Evolutionary conservation across 2,888 invertebrate species (phyloP), one percentile per base, ranked within the genome.

Genomic region (Drosophila parthenogenetica): DNA sequence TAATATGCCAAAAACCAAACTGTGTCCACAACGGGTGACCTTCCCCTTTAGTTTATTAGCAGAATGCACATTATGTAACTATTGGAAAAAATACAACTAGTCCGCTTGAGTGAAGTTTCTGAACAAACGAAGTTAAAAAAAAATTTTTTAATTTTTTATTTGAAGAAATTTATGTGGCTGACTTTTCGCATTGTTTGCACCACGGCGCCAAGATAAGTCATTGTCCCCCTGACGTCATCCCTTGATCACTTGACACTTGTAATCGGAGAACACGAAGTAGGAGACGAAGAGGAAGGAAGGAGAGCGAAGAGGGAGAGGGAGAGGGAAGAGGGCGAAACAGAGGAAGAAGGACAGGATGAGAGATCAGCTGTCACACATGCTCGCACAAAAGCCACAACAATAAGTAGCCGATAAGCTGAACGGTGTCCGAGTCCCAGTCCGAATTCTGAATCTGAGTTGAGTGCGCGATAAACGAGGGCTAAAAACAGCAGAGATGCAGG

Each of bases 191-290:
- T 29, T 62, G 69, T 5, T 54, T 39, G 39, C 43, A 58, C 29
- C 69, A 65, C 68, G 58, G 58, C 53, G 42, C 50, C 16, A 25
- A 43, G 45, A 63, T 63, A 73, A 73, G 29, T 61, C 39, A 40
- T 10, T 32, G 37, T 17, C 59, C 37, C 4, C 42, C 58, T 65
- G 75, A 74, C 79, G 79, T 79, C 69, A 76, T 69, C 69, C n/a
- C n/a, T n/a, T n/a, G n/a, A n/a, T n/a, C n/a, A n/a, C n/a, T n/a
- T n/a, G 45, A 43, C 32, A 62, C 40, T 58, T 40, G 55, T 50
- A 14, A 35, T 35, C 16, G 51, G 19, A 32, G 39, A 54, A 61
- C 50, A 57, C 59, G 37, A 54, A 54, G 40, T 40, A 29, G 46
- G 32, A 46, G 48, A 29, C 54, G 43, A 29, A 29, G 53, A 7